phyloP scores from a whole-genome alignment of 1,140 invertebrate genomes.

The Drosophila pruinosa region DNA sequence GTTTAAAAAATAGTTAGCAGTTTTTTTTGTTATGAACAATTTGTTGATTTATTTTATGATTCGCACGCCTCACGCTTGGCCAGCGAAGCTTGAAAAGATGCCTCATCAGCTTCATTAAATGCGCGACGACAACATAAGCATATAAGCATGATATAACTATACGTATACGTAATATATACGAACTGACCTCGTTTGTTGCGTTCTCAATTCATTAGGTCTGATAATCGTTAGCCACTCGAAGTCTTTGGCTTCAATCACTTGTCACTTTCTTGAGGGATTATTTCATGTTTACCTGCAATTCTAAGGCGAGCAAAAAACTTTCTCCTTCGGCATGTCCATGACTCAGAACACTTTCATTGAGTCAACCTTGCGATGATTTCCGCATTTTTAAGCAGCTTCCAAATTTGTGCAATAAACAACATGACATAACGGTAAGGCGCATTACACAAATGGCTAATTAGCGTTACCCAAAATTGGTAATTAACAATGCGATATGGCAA shows the following conservation, averaged over 20 bases:
- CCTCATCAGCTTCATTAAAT: conserved; percentile 25
- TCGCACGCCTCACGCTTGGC: conserved; percentile 17
- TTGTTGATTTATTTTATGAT: conserved; percentile 5
- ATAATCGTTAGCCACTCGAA: conserved; percentile 4
- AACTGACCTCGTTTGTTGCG: conserved; percentile 26
- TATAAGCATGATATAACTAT: neutral
- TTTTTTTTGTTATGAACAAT: conserved; percentile 13
- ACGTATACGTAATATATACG: conserved; percentile 3
- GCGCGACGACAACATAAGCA: conserved; percentile 3
- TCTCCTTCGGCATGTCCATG: conserved; percentile 22
- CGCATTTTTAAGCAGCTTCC: conserved; percentile 36
- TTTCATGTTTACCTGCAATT: neutral
- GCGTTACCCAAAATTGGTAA: conserved; percentile 67
- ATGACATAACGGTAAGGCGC: conserved; percentile 29
- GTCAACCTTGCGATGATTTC: conserved; percentile 32
- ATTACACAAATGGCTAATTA: conserved; percentile 67
- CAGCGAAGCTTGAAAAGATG: conserved; percentile 24
- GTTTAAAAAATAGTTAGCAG: conserved; percentile 26
- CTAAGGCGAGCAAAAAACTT: conserved; percentile 40
- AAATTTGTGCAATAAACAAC: conserved; percentile 4
- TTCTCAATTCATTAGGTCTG: conserved; percentile 15
- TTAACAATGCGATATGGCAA: conserved; percentile 46
- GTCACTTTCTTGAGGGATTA: too few species aligned
- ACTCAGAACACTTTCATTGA: conserved; percentile 28
- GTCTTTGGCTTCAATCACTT: too few species aligned